phyloP scores from a whole-genome alignment of 2,797 vertebrate species.

The Rhyacichthys aspro region DNA sequence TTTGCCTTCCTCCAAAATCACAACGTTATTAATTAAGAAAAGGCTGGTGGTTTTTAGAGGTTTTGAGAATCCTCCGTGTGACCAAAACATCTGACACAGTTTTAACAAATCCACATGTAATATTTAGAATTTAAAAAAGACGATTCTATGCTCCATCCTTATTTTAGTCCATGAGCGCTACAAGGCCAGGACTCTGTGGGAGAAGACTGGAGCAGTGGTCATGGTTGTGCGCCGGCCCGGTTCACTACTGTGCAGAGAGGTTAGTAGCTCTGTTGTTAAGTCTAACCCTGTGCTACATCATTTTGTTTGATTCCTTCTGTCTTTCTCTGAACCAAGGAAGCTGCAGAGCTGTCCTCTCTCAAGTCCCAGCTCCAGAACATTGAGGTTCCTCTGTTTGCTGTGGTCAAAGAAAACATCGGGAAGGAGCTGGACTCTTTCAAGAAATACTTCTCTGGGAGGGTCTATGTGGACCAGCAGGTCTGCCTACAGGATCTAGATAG shows the following conservation, averaged over 20 bases:
- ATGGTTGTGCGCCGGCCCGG: slow-evolving; percentile 91
- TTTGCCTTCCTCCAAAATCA: no score
- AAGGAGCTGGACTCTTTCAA: slow-evolving; percentile 90
- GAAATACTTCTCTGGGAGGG: slow-evolving; percentile 89
- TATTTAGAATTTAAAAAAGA: no score
- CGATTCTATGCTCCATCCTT: background rate
- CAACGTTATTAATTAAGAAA: no score
- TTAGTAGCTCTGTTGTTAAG: slow-evolving; percentile 1
- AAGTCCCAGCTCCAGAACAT: slow-evolving; percentile 88
- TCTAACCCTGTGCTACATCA: background rate
- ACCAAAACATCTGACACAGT: no score
- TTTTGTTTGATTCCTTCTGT: slow-evolving; percentile 4
- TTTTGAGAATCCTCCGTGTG: no score
- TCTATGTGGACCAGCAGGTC: slow-evolving; percentile 93
- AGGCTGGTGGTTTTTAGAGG: no score
- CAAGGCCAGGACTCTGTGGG: slow-evolving; percentile 88
- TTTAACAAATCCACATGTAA: no score
- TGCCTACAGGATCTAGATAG: slow-evolving; percentile 7
- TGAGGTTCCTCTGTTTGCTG: slow-evolving; percentile 89
- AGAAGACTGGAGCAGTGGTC: slow-evolving; percentile 87
- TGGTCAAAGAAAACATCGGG: slow-evolving; percentile 91
- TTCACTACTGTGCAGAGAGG: slow-evolving; percentile 96
- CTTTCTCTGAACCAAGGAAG: slow-evolving; percentile 42
- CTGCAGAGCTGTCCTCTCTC: slow-evolving; percentile 89
- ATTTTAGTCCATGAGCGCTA: slow-evolving; percentile 61